A percentile compares a stretch with the other conserved stretches of the same genome.
Evolutionary conservation across 30 jellyfish, hydroid and myxozoan species (phyloP).

Genomic region (Clytia hemisphaerica): DNA sequence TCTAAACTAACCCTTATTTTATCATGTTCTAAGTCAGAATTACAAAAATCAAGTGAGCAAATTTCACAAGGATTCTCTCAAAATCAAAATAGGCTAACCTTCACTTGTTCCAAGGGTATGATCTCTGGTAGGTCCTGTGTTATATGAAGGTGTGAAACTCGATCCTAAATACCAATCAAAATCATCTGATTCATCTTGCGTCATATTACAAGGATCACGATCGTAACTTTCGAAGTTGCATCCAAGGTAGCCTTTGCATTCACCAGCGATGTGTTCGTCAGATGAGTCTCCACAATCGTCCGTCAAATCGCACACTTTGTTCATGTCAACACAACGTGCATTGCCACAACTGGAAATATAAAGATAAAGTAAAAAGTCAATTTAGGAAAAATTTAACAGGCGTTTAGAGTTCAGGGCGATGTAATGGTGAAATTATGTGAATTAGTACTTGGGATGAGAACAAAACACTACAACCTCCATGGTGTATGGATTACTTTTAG

Average conservation of each 20-base stretch:
- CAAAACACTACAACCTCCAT: too few relatives aligned
- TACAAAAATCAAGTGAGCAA: too few relatives aligned
- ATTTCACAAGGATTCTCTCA: too few relatives aligned
- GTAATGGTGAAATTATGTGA: too few relatives aligned
- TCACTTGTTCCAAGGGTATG: slow-evolving; percentile 83
- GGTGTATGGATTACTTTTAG: too few relatives aligned
- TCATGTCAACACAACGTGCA: slow-evolving; percentile 68
- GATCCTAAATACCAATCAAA: slow-evolving; percentile 76
- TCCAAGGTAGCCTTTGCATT: slow-evolving; percentile 77
- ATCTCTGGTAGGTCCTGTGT: slow-evolving; percentile 97
- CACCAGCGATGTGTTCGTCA: slow-evolving; percentile 47
- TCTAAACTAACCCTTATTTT: too few relatives aligned
- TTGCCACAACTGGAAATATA: slow-evolving; percentile 59
- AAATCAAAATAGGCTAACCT: slow-evolving; percentile 59
- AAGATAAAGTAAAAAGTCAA: too few relatives aligned
- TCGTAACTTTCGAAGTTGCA: slow-evolving; percentile 65
- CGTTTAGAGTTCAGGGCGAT: too few relatives aligned
- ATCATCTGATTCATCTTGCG: slow-evolving; percentile 84
- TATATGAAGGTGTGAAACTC: slow-evolving; percentile 77
- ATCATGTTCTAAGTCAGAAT: too few relatives aligned
- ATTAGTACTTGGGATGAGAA: too few relatives aligned
- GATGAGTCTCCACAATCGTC: slow-evolving; percentile 98
- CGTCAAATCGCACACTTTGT: slow-evolving; percentile 65
- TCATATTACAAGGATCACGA: slow-evolving; percentile 79
- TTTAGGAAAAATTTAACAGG: too few relatives aligned